Conservation (phyloP, 2,113 vertebrate genomes). For the Hippocampus mohnikei region DNA sequence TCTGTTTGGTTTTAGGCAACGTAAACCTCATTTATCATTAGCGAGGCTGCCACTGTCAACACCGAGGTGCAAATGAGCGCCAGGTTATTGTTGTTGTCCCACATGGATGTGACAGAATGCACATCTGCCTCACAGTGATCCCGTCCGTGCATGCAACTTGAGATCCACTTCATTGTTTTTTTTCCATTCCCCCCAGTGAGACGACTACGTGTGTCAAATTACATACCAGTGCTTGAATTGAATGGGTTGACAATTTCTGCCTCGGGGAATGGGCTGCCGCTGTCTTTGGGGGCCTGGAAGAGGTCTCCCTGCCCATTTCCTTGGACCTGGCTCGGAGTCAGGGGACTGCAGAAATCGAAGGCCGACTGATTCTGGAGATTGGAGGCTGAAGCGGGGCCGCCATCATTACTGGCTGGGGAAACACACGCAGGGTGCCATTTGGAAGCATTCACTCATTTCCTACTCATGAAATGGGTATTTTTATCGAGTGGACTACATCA, state of each 20-base stretch:
- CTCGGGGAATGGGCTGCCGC: conserved; percentile 67
- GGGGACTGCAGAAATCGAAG: conserved; percentile 77
- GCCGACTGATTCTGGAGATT: conserved; percentile 71
- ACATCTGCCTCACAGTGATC: conserved; percentile 6
- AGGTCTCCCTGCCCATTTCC: conserved; percentile 60
- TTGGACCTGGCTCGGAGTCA: conserved; percentile 71
- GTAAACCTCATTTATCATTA: background rate
- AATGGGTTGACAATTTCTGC: conserved; percentile 70
- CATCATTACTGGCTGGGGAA: conserved; percentile 66
- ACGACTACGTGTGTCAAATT: background rate
- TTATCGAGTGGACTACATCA: too few relatives aligned
- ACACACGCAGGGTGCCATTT: background rate
- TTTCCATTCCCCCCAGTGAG: background rate
- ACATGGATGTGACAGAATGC: conserved; percentile 10
- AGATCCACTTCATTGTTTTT: conserved; percentile 7
- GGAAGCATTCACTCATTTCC: background rate
- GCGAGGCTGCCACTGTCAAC: background rate
- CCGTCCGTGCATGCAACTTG: background rate
- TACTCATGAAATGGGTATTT: background rate
- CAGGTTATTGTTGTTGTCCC: background rate
- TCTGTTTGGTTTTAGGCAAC: background rate
- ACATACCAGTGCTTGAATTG: conserved; percentile 72
- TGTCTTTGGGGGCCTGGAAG: conserved; percentile 73
- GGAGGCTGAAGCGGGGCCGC: conserved; percentile 47
- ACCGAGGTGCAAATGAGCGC: background rate